phyloP scores from a whole-genome alignment of 2,113 vertebrate genomes.

The Acanthisitta chloris region DNA sequence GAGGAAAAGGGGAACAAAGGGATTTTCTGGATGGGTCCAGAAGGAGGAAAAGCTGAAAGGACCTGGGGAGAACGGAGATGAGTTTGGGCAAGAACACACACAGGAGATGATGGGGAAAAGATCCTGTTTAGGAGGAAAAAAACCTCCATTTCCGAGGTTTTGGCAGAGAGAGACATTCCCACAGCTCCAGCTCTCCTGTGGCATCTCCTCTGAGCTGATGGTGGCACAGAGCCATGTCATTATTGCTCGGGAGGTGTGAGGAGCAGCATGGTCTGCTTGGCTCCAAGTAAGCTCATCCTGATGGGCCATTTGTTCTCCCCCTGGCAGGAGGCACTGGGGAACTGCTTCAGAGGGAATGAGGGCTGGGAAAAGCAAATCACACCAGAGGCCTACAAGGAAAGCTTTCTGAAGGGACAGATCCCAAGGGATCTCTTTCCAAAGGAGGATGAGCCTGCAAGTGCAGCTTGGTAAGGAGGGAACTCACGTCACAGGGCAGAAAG shows the following conservation, averaged over 20 bases:
- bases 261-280: not conserved
- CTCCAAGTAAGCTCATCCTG: not conserved
- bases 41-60: not conserved
- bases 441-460: not conserved
- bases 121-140: not conserved
- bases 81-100: not conserved
- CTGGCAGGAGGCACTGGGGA: not conserved
- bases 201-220: accelerated
- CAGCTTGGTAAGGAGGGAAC: not conserved
- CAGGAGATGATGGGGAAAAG: not conserved
- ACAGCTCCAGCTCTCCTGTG: not conserved
- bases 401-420: not conserved
- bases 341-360: not conserved
- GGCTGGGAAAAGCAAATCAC: not conserved
- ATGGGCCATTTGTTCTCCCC: not conserved
- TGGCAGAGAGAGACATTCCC: not conserved
- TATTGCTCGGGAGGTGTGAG: not conserved
- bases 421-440: not conserved
- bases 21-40: too few species aligned
- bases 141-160: not conserved
- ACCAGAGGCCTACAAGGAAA: accelerated
- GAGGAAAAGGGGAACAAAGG: not conserved
- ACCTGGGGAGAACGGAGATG: not conserved
- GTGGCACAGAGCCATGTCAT: not conserved
- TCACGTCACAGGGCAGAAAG: accelerated